A percentile compares a stretch with the other conserved stretches of the same genome.
Conservation (phyloP, 2,888 invertebrate species). For the Panorpa germanica region DNA sequence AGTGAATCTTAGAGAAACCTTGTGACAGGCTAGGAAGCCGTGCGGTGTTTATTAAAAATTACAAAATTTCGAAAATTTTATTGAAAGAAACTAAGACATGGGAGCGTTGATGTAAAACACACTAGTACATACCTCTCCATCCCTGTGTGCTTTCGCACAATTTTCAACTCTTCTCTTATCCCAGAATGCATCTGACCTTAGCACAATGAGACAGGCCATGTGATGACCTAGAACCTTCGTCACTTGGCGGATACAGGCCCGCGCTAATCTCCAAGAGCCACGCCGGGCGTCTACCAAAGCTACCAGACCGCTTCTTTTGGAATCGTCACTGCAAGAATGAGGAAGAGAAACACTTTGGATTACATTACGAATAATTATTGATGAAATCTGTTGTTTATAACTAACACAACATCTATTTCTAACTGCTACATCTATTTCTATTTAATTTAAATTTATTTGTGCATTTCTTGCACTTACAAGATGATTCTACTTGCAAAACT, state of each 20-base stretch:
- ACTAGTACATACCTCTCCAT: constrained; percentile 30
- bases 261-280: constrained; percentile 39
- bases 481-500: background rate
- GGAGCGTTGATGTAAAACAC: background rate
- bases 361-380: background rate
- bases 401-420: background rate
- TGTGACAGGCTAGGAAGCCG: no score
- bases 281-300: constrained; percentile 43
- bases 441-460: background rate
- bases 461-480: background rate
- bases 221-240: constrained; percentile 29
- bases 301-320: constrained; percentile 30
- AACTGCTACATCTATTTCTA: constrained; percentile 1
- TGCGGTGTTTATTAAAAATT: no score
- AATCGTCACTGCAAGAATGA: constrained; percentile 15
- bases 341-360: background rate
- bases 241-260: constrained; percentile 37
- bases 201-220: constrained; percentile 34
- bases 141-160: constrained; percentile 39
- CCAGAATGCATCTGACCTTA: constrained; percentile 57
- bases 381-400: background rate
- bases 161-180: constrained; percentile 53
- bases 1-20: no score
- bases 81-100: background rate
- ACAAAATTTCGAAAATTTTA: constrained; percentile 3